Percentiles rank a stretch among this genome's conserved stretches.
phyloP scores from a whole-genome alignment of 1,140 invertebrate species.

The Achatina immaculata region DNA sequence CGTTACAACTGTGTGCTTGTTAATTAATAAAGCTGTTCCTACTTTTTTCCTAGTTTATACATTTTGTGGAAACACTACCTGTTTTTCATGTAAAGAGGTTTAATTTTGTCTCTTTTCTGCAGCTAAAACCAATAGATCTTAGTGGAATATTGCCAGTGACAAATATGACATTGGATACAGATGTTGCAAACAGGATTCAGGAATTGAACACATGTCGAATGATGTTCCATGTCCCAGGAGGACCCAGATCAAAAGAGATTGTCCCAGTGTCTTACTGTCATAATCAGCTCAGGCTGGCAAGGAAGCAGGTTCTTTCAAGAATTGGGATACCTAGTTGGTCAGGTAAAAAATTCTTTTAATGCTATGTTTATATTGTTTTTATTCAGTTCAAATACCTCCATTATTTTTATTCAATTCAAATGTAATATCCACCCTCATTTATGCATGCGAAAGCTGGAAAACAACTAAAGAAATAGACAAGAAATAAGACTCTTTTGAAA shows the following conservation, averaged over 20 bases:
- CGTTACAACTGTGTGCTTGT: too few species aligned
- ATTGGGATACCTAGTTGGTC: not conserved
- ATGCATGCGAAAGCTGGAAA: too few species aligned
- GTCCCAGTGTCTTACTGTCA: not conserved
- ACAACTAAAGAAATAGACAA: too few species aligned
- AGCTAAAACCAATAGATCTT: constrained; percentile 29
- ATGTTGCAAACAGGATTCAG: not conserved
- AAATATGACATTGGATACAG: not conserved
- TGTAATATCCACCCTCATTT: too few species aligned
- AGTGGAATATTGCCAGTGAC: not conserved
- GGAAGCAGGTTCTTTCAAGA: not conserved
- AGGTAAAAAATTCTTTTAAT: not conserved
- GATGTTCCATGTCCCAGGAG: not conserved
- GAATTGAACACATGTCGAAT: not conserved
- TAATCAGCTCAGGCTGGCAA: not conserved
- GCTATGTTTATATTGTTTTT: too few species aligned
- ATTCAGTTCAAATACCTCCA: too few species aligned
- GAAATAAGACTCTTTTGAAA: too few species aligned
- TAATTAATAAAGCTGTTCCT: too few species aligned
- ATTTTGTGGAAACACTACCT: not conserved
- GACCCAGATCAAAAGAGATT: not conserved
- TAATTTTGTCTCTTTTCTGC: not conserved
- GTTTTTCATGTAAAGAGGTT: not conserved
- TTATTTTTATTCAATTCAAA: too few species aligned
- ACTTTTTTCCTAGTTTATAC: too few species aligned